Conservation (phyloP, 1,140 invertebrate species). For the Plectrocnemia conspersa region DNA sequence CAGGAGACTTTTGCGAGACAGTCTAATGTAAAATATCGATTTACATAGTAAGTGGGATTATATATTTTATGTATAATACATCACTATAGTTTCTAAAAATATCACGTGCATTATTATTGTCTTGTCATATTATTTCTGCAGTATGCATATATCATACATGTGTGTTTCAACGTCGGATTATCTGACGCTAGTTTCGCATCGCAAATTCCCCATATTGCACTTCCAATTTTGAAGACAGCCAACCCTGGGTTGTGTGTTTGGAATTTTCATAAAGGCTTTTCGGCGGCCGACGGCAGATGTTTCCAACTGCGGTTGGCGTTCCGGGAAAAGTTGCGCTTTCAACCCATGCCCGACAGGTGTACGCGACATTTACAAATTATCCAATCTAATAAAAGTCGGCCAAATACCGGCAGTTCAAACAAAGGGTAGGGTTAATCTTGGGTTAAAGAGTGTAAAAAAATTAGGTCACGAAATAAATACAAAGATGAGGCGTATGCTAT, state of each 20-base stretch:
- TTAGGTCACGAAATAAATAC: no score
- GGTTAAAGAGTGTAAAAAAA: no score
- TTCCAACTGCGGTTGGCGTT: constrained; percentile 6
- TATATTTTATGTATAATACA: no score
- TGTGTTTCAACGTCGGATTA: no score
- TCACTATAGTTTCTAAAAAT: no score
- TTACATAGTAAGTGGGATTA: no score
- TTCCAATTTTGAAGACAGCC: constrained; percentile 8
- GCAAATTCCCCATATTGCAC: not conserved
- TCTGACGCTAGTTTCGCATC: not conserved
- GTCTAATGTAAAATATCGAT: no score
- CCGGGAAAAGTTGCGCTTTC: constrained; percentile 6
- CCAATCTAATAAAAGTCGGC: constrained; percentile 10
- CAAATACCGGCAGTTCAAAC: not conserved
- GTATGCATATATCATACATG: no score
- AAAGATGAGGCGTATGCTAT: no score
- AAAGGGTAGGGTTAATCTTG: not conserved
- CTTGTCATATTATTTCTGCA: no score
- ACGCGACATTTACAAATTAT: constrained; percentile 22
- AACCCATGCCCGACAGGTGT: constrained; percentile 17
- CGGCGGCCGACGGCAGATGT: constrained; percentile 1
- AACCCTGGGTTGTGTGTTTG: not conserved
- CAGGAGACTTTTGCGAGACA: no score
- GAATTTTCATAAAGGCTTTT: constrained; percentile 10
- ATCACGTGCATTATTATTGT: no score